These are phyloP conservation scores for Protomyctophum bolini DNA, from an alignment of 2,113 vertebrate species.

Conservation along the genomic window DNA sequence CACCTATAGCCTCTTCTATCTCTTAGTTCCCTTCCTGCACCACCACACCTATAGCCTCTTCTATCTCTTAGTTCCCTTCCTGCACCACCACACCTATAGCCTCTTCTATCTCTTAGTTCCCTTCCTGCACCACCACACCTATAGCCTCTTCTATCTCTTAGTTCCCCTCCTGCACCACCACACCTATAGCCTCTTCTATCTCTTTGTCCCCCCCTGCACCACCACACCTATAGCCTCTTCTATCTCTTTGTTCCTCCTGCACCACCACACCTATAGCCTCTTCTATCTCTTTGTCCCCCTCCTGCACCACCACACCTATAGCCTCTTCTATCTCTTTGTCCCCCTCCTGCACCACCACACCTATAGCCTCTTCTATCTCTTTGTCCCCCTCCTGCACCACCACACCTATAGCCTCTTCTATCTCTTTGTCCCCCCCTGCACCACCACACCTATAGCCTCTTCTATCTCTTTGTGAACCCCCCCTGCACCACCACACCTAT, in stretches of 20 bases:
- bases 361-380: background rate
- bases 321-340: conserved; percentile 5
- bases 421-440: conserved; percentile 4
- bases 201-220: conserved; percentile 5
- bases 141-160: background rate
- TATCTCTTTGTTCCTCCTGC: conserved; percentile 7
- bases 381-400: conserved; percentile 8
- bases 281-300: conserved; percentile 11
- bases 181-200: background rate
- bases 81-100: background rate
- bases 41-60: background rate
- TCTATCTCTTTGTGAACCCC: too few species aligned
- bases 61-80: conserved; percentile 16
- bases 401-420: background rate
- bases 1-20: background rate
- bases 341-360: conserved; percentile 6
- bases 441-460: background rate
- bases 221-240: background rate
- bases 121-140: conserved; percentile 5
- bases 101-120: conserved; percentile 6
- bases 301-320: background rate
- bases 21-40: conserved; percentile 9
- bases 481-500: background rate
- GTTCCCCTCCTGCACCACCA: conserved; percentile 9
- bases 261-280: background rate